A percentile compares a stretch with the other conserved stretches of the same genome.
Evolutionary conservation across 2,113 vertebrate genomes (phyloP).

Genomic region (Bujurquina vittata): DNA sequence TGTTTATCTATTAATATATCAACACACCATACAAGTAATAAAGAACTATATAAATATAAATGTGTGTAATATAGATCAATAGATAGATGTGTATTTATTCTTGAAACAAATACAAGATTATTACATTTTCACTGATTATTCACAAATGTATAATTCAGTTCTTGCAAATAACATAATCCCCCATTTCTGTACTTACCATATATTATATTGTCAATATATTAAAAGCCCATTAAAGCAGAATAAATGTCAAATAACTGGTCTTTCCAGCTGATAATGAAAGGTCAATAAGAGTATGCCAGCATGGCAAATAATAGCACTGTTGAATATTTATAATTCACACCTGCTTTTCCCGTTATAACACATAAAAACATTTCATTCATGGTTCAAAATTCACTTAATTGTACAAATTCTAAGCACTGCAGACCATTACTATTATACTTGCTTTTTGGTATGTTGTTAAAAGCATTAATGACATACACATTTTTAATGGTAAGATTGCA

Average conservation of each 20-base stretch:
- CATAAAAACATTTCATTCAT: neutral
- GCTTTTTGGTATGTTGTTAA: neutral
- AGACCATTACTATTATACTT: too few relatives aligned
- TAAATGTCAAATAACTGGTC: neutral
- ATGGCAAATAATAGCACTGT: neutral
- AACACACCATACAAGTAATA: neutral
- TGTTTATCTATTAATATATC: neutral
- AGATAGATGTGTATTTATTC: neutral
- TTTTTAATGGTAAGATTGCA: constrained; percentile 27
- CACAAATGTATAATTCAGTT: neutral
- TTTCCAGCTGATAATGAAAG: too few relatives aligned
- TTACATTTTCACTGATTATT: neutral
- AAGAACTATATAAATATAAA: neutral
- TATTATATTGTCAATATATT: neutral
- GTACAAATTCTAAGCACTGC: neutral
- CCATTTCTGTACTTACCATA: neutral
- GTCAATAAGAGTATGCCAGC: neutral
- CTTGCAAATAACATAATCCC: neutral
- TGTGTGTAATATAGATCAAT: neutral
- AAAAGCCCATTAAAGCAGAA: neutral
- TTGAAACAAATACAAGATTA: too few relatives aligned
- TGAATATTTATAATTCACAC: too few relatives aligned
- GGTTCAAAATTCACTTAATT: neutral
- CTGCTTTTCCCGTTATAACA: too few relatives aligned
- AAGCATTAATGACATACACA: neutral